Conservation (phyloP, 2,113 vertebrate species). For the Odontesthes bonariensis region DNA sequence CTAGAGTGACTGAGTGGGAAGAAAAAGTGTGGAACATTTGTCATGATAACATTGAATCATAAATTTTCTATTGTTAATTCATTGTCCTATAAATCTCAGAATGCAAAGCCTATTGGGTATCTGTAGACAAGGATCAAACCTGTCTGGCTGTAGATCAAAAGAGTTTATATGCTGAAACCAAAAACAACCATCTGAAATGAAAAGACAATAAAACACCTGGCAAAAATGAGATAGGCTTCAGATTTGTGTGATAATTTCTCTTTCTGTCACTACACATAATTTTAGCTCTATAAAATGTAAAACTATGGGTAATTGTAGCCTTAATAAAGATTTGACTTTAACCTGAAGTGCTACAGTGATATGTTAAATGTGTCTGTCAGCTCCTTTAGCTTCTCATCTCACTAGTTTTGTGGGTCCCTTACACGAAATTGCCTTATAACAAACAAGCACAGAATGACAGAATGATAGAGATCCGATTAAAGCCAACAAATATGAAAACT, state of each 20-base stretch:
- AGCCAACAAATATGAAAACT: constrained; percentile 7
- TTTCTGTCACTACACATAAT: no score
- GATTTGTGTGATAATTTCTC: neutral
- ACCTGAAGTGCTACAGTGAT: no score
- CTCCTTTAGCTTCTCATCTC: neutral
- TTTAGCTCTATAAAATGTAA: no score
- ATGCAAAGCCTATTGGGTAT: neutral
- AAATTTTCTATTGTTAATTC: neutral
- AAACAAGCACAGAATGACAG: constrained; percentile 2
- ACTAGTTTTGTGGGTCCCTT: neutral
- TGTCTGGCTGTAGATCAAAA: neutral
- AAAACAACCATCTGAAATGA: neutral
- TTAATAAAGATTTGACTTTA: no score
- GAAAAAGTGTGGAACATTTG: neutral
- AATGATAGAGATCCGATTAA: constrained; percentile 10
- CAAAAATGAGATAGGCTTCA: neutral
- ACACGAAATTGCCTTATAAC: constrained; percentile 6
- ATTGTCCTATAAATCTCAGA: neutral
- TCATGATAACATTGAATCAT: constrained; percentile 4
- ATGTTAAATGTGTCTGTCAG: no score
- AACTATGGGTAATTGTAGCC: no score
- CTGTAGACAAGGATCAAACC: neutral
- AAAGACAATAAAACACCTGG: constrained; percentile 5
- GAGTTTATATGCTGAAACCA: neutral
- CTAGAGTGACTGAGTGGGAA: constrained; percentile 6